Base-by-base conservation (phyloP, 2,113 vertebrate species). In the Callorhinus ursinus region DNA sequence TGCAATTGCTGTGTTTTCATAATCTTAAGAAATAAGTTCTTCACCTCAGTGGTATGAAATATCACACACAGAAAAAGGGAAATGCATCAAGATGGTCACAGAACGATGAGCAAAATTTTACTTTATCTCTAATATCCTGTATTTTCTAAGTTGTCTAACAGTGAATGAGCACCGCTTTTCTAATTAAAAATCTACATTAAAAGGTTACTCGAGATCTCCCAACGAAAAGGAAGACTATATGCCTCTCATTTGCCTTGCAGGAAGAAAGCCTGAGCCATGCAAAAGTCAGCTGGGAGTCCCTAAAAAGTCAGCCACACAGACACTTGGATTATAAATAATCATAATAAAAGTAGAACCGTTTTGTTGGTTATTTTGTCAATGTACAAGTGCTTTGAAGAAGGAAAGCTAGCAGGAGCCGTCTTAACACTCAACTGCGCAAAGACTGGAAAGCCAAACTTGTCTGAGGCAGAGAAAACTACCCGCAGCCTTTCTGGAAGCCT, bases 91-190 rank as follows among this genome's bases (percentile, higher is more conserved):
- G 42, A 67, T 39, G 59, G 18, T 77, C 89, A 31, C 0, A 67
- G 28, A 11, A 85, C 10, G 51, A 57, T 39, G 28, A 81, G 18
- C 14, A 63, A 57, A 81, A 87, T 51, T 55, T 85, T 72, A 65
- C 71, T 93, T 92, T 39, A 55, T 59, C 28, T 59, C 51, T 81
- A 95, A 53, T 57, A 49, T 5, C 26, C n/a, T n/a, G 13, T 61
- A 76, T 51, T 80, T 86, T 72, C 82, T 71, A 94, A 55, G 13
- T 55, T 74, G 36, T 91, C 71, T 85, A 94, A 84, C 26, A 90
- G 18, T 46, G 19, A 93, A 81, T 63, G 8, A 39, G 26, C 9
- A 74, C 42, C 28, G 49, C 7, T 83, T 65, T 77, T 91, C 82
- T 10, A 67, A 71, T 19, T 26, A 88, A 88, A 77, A 65, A 8